Base-by-base conservation (phyloP, 2,113 vertebrate species). In the Jacana jacana region DNA sequence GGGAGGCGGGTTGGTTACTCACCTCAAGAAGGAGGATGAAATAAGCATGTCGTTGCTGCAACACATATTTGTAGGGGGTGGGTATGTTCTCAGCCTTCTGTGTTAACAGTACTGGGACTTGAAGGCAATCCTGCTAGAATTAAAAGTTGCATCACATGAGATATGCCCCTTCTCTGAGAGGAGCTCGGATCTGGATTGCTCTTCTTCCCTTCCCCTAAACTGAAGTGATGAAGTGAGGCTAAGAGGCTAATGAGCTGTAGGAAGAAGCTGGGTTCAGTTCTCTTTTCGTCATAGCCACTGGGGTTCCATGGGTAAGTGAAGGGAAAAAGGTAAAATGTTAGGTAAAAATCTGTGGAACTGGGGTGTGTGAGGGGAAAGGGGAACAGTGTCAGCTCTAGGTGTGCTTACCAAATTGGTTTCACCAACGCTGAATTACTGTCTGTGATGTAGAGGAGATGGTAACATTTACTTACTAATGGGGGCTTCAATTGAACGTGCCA, bases 11-110 rank as follows among this genome's bases (percentile, higher is more conserved):
- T 81, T 82, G 73, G 92, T 95, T 93, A 96, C 82, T 92, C 90
- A 86, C 92, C n/a, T 95, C 66, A 33, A 87, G 95, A 14, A 88
- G 95, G 94, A 95, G 93, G 86, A 84, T 95, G 94, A 87, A 97
- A 92, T 66, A 82, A 92, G 81, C 2, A 0, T 39, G 40, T 82
- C 0, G 1, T 91, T 81, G 89, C 91, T 88, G 89, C 92, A 91
- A 81, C 84, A 81, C 81, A 85, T 94, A 90, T 76, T 93, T 93
- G 69, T 78, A 93, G 95, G 90, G 95, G 83, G 92, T 96, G 96
- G 95, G 92, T 93, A 80, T 91, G 91, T 89, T 94, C 73, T 78
- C 81, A 92, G 86, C 77, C 70, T 92, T 94, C 91, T 89, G 70
- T 63, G 66, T 86, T 88, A 91, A 49, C 81, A 70, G 70, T 78